Evolutionary conservation across 2,797 vertebrate genomes (phyloP).

Genomic region (Rhadinocentrus ornatus): DNA sequence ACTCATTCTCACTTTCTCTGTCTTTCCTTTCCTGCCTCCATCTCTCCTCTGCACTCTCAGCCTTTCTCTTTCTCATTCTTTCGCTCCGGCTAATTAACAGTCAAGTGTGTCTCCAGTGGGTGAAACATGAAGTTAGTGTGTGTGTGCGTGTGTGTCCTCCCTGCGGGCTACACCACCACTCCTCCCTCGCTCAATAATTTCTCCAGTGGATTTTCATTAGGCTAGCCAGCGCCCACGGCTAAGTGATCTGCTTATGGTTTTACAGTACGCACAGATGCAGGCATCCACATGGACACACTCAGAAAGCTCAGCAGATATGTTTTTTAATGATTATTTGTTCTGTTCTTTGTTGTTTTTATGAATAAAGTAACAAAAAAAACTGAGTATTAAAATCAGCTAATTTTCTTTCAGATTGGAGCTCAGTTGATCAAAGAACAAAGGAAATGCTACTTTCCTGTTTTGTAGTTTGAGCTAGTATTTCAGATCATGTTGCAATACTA

Average conservation of each 20-base stretch:
- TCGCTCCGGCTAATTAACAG: conserved; percentile 80
- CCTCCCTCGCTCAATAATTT: conserved; percentile 73
- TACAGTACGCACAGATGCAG: conserved; percentile 41
- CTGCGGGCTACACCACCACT: conserved; percentile 64
- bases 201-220: conserved; percentile 80
- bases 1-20: conserved; percentile 24
- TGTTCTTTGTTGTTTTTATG: conserved; percentile 36
- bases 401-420: neutral
- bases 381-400: neutral
- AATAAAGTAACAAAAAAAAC: conserved; percentile 6
- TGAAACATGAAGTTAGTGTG: conserved; percentile 67
- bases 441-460: neutral
- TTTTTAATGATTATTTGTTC: conserved; percentile 20
- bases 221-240: conserved; percentile 66
- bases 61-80: conserved; percentile 65
- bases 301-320: conserved; percentile 13
- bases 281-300: conserved; percentile 23
- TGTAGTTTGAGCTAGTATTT: neutral
- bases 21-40: conserved; percentile 22
- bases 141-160: conserved; percentile 39
- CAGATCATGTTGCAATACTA: neutral
- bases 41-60: conserved; percentile 43
- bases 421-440: neutral
- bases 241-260: conserved; percentile 54
- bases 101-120: conserved; percentile 71